Base-by-base conservation (phyloP, 2,888 invertebrate species). In the Plemyria rubiginata region DNA sequence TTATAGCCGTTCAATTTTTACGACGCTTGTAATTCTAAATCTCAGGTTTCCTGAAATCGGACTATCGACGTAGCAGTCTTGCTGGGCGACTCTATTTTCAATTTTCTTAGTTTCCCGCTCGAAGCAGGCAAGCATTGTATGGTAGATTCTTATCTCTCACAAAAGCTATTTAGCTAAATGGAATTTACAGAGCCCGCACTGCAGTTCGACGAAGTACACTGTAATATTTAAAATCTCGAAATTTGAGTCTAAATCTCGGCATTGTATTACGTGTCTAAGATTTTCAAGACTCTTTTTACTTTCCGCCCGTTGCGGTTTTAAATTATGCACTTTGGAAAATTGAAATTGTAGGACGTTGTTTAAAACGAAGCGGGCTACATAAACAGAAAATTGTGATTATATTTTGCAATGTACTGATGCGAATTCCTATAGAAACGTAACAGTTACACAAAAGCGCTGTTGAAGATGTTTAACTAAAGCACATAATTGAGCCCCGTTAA, bases 151-250 rank as follows among this genome's bases (percentile, higher is more conserved):
- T 92, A 92, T 92, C 92, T 92, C 77, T 83, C 89, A 85, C 84
- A 86, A 91, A 92, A 92, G 91, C 92, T 92, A 92, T 92, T 92
- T 92, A 92, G 88, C 90, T 90, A 91, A 92, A 92, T 92, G 91
- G 92, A 92, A 92, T 92, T 92, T 92, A 92, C 91, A 88, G 86
- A 90, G 89, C 89, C 91, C 86, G 91, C 90, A 90, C 87, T 92
- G 92, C 92, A 92, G 91, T 92, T 91, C 90, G 89, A 89, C 88
- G 84, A 86, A 88, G 89, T 90, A 91, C 88, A 90, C 81, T 89
- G 90, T 88, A 88, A 92, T 92, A 92, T 92, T 92, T 91, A 92
- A 92, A 91, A 91, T 89, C 86, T 86, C 76, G 84, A 90, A 91
- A 89, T 89, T 88, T 88, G 84, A 90, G 86, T 86, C 85, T 87